phyloP scores from a whole-genome alignment of 2,888 invertebrate species.

The Maniola hyperantus region DNA sequence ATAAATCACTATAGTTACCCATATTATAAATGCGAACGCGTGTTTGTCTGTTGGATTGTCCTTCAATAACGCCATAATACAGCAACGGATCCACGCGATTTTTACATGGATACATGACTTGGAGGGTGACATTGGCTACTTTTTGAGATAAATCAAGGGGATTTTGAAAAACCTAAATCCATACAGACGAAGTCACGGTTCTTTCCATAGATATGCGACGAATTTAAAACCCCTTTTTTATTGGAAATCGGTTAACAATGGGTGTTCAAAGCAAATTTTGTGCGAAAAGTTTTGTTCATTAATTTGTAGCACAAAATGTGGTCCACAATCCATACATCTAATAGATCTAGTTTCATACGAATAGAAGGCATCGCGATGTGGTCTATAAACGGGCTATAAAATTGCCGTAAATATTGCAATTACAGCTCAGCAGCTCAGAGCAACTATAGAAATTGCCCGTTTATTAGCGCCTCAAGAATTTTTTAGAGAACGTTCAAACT shows the following conservation, averaged over 20 bases:
- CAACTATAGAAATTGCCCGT: neutral
- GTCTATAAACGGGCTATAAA: neutral
- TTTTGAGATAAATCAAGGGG: too few species aligned
- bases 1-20: neutral
- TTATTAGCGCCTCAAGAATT: neutral
- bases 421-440: neutral
- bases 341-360: constrained; percentile 7
- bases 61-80: too few species aligned
- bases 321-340: constrained; percentile 1
- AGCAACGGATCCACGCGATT: too few species aligned
- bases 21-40: too few species aligned
- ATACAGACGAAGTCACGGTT: too few species aligned
- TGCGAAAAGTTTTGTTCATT: neutral
- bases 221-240: too few species aligned
- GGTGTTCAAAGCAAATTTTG: neutral
- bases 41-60: too few species aligned
- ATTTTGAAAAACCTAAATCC: too few species aligned
- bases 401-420: neutral
- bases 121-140: too few species aligned
- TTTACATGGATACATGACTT: too few species aligned
- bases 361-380: constrained; percentile 8
- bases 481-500: neutral
- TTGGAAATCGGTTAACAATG: too few species aligned
- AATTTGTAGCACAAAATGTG: neutral
- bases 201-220: neutral